Base-by-base conservation (phyloP, 2,113 vertebrate species). In the Ramphastos sulfuratus region DNA sequence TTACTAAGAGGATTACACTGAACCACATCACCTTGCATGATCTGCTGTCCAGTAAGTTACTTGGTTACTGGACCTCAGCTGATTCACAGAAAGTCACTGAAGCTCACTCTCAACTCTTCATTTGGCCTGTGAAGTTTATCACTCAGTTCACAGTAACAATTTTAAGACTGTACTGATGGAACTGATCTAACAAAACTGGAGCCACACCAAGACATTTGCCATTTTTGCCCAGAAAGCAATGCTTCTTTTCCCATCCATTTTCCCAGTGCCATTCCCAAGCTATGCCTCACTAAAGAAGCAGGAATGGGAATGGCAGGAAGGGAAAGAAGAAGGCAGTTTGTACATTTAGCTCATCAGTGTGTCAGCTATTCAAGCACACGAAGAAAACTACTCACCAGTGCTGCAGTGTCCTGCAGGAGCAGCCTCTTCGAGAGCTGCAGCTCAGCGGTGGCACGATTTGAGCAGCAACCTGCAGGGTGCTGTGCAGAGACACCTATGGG, bases 341-440 rank as follows among this genome's bases (percentile, higher is more conserved):
- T 24, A 31, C 30, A 7, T 37, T 69, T 24, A 69, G 19, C 50
- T 42, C 7, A 0, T 8, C 18, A 12, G 2, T 8, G 6, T 35
- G 39, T 88, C 37, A 75, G 25, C 28, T 66, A 20, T 39, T 4
- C 30, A 10, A 0, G 1, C 24, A 25, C 8, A 17, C 4, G 46
- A 58, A 94, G 58, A 63, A 60, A 48, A 7, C 75, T 66, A 97
- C 98, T 97, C 87, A 97, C 97, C 3, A 58, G 21, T 61, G 74
- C 12, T 31, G 80, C 10, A 6, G 82, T 35, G 18, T 95, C 94
- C 76, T 92, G 96, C 8, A 97, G 90, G 24, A 93, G 54, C 82
- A 89, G 24, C 1, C 30, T 93, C 79, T 92, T 93, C 77, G 81
- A 23, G 61, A 97, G 77, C 58, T 94, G 89, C 33, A 78, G 70